Percentiles rank a stretch among this genome's conserved stretches.
Conservation (phyloP, 2,797 vertebrate species). For the Neoniphon sammara region DNA sequence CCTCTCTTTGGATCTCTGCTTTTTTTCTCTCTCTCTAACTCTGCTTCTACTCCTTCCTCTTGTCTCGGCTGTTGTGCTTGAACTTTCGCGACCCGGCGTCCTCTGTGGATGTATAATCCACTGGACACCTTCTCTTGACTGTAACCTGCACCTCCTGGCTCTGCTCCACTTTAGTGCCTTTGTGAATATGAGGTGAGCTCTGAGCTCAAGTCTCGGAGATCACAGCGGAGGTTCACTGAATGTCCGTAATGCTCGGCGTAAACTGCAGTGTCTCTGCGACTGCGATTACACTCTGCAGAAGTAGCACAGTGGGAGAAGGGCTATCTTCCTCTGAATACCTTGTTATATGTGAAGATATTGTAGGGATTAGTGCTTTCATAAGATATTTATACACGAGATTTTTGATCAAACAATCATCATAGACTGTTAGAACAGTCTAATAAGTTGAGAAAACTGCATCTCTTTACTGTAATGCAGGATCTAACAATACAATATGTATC, state of each 20-base stretch:
- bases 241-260: background rate
- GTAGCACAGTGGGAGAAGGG: background rate
- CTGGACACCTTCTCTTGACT: slow-evolving; percentile 20
- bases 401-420: too few species aligned
- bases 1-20: background rate
- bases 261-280: slow-evolving; percentile 6
- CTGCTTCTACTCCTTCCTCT: slow-evolving; percentile 30
- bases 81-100: slow-evolving; percentile 38
- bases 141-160: slow-evolving; percentile 34
- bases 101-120: slow-evolving; percentile 34
- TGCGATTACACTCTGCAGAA: too few species aligned
- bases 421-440: too few species aligned
- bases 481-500: too few species aligned
- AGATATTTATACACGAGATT: too few species aligned
- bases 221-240: slow-evolving; percentile 18
- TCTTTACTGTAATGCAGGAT: too few species aligned
- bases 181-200: slow-evolving; percentile 20
- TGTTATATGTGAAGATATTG: too few species aligned
- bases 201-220: slow-evolving; percentile 21
- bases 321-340: too few species aligned
- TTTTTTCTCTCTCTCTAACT: background rate
- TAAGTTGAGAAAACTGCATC: too few species aligned
- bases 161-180: slow-evolving; percentile 21
- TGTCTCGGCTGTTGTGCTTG: slow-evolving; percentile 33
- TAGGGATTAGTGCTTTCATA: too few species aligned